Conservation (phyloP, 2,888 invertebrate genomes). For the Ichneumoninae sp. region DNA sequence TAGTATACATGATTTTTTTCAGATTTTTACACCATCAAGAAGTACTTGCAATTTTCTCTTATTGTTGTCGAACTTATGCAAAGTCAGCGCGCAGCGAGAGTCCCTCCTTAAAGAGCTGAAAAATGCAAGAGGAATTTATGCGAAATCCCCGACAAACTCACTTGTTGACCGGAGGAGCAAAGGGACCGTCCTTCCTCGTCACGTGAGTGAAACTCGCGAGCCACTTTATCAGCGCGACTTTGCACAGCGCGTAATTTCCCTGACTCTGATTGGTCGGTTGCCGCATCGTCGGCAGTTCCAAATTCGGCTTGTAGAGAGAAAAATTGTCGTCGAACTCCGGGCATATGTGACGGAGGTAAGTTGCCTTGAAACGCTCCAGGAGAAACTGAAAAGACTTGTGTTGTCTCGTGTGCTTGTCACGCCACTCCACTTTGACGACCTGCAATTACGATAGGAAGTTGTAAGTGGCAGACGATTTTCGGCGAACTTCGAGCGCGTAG, state of each 20-base stretch:
- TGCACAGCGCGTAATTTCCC: constrained; percentile 88
- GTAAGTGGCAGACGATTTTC: background rate
- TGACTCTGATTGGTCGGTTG: constrained; percentile 87
- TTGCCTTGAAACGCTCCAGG: constrained; percentile 95
- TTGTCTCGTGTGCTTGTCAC: constrained; percentile 92
- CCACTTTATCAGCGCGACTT: constrained; percentile 96
- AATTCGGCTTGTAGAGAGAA: constrained; percentile 92
- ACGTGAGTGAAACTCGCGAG: constrained; percentile 93
- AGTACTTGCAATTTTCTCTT: too few relatives aligned
- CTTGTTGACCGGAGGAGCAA: constrained; percentile 80
- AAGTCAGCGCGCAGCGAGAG: too few relatives aligned
- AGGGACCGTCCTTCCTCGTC: constrained; percentile 87
- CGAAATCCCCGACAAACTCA: constrained; percentile 57
- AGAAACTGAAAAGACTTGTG: constrained; percentile 95
- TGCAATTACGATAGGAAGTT: constrained; percentile 71
- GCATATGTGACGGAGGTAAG: constrained; percentile 95
- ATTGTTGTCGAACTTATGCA: too few relatives aligned
- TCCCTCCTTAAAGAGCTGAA: background rate
- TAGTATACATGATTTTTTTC: too few relatives aligned
- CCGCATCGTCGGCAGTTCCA: constrained; percentile 91
- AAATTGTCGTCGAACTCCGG: constrained; percentile 93
- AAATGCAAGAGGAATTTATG: background rate
- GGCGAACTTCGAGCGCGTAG: background rate
- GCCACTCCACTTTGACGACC: constrained; percentile 95
- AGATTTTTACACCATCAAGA: too few relatives aligned